Evolutionary conservation across 2,888 invertebrate genomes (phyloP).

Genomic region (Zygogramma bicolorata): DNA sequence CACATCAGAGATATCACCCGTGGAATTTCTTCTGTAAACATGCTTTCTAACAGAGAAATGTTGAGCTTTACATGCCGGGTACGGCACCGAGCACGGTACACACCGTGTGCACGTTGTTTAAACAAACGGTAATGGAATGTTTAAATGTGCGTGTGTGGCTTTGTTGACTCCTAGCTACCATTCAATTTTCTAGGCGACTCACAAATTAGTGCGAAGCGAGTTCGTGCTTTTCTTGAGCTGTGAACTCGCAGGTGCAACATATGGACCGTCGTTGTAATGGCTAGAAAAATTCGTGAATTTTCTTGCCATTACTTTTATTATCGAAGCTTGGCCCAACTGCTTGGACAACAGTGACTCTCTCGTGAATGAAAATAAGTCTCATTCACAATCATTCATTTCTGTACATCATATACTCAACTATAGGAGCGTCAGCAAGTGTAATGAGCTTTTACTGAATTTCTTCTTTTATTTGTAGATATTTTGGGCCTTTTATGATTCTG

Average conservation of each 20-base stretch:
- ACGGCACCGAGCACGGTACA: background rate
- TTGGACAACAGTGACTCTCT: no score
- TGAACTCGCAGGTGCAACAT: background rate
- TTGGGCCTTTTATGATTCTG: no score
- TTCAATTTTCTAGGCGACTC: conserved; percentile 18
- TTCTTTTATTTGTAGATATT: no score
- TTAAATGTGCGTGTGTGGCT: conserved; percentile 28
- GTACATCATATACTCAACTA: no score
- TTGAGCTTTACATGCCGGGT: background rate
- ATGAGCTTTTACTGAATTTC: no score
- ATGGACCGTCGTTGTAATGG: no score
- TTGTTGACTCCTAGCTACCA: conserved; percentile 22
- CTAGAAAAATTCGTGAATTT: no score
- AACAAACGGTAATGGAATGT: conserved; percentile 19
- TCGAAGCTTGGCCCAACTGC: no score
- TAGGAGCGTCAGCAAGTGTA: no score
- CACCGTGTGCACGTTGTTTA: conserved; percentile 20
- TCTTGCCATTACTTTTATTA: no score
- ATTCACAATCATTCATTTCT: no score
- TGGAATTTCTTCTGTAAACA: conserved; percentile 14
- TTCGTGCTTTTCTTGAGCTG: conserved; percentile 1
- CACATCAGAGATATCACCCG: background rate
- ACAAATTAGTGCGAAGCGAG: background rate
- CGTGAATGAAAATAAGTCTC: no score
- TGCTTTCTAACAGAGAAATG: background rate